Evolutionary conservation across 2,888 invertebrate genomes (phyloP).

Genomic region (Agrochola macilenta): DNA sequence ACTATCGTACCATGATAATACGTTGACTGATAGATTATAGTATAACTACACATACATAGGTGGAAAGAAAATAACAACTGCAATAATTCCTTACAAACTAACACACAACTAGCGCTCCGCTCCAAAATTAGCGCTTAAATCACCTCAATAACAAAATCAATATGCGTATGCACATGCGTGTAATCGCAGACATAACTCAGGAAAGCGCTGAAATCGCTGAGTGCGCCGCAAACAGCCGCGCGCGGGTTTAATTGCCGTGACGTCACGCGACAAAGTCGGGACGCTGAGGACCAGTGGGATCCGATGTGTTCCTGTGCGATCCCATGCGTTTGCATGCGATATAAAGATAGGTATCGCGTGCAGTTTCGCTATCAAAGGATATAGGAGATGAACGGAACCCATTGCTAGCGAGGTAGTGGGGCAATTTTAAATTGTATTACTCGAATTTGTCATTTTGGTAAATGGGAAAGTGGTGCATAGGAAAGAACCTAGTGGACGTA

Average conservation of each 20-base stretch:
- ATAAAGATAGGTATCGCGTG: not conserved
- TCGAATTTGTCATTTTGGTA: not conserved
- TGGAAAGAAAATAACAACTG: not conserved
- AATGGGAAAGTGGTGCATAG: not conserved
- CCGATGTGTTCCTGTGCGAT: not conserved
- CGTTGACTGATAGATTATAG: not conserved
- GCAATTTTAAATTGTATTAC: not conserved
- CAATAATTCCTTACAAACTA: not conserved
- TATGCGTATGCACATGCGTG: constrained; percentile 28
- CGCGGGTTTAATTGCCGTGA: constrained; percentile 46
- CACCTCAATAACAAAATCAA: constrained; percentile 36
- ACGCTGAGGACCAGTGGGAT: not conserved
- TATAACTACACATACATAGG: not conserved
- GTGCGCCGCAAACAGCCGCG: constrained; percentile 40
- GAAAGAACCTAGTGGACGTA: not conserved
- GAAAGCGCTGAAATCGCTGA: constrained; percentile 49
- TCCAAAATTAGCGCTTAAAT: constrained; percentile 32
- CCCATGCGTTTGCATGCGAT: constrained; percentile 15
- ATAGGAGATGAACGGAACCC: not conserved
- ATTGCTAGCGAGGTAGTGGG: not conserved
- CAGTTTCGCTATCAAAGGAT: not conserved
- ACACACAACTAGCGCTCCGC: constrained; percentile 2
- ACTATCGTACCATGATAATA: not conserved
- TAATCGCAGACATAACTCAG: constrained; percentile 38
- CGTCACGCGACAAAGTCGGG: constrained; percentile 18